These are phyloP conservation scores for Diaphora mendica DNA, from an alignment of 2,888 invertebrate genomes.

Conservation along the genomic window DNA sequence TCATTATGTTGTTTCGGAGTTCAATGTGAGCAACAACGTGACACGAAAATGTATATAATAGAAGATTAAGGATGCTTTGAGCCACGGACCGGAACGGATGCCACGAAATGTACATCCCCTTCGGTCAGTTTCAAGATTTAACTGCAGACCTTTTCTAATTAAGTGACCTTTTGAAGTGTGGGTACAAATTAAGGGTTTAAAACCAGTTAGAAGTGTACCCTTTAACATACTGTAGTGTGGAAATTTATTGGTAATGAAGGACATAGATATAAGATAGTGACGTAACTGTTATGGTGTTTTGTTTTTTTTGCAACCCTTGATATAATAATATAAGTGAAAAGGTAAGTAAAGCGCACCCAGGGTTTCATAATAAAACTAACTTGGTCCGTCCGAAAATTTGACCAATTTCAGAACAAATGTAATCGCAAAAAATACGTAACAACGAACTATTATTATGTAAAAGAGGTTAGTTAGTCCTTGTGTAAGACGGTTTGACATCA, in stretches of 20 bases:
- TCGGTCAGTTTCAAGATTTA: conserved; percentile 63
- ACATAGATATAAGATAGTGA: neutral
- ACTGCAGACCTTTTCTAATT: conserved; percentile 64
- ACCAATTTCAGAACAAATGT: no score
- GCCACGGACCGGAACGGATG: conserved; percentile 6
- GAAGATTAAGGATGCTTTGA: neutral
- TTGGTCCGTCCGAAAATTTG: no score
- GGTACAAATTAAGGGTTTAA: conserved; percentile 44
- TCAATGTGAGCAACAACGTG: no score
- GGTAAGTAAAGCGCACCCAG: no score
- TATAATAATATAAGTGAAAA: no score
- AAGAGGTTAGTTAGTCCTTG: neutral
- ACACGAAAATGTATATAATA: neutral
- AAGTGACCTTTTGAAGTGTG: conserved; percentile 62
- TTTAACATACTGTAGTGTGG: conserved; percentile 18
- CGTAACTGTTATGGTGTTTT: neutral
- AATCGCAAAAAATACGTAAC: no score
- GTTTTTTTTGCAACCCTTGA: neutral
- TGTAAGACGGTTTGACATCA: neutral
- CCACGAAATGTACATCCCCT: conserved; percentile 27
- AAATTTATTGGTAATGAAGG: conserved; percentile 26
- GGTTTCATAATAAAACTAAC: no score
- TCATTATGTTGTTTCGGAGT: no score
- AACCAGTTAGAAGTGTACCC: conserved; percentile 32
- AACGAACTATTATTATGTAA: no score